Percentiles rank a stretch among this genome's conserved stretches.
These are phyloP conservation scores for Myopa testacea DNA, from an alignment of 2,888 invertebrate genomes.

Conservation along the genomic window DNA sequence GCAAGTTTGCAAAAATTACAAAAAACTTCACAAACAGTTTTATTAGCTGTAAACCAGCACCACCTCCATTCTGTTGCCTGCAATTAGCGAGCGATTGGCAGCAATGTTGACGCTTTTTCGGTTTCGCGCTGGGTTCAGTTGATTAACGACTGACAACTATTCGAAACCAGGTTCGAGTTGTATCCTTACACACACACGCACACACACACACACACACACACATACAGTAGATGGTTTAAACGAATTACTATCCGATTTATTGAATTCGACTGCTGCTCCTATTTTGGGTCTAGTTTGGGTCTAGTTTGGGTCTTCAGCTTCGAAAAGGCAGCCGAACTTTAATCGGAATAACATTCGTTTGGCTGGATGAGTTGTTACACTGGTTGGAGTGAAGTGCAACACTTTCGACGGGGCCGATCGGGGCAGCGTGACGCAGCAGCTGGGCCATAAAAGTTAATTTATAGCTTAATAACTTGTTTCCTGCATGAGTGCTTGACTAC, in stretches of 20 bases:
- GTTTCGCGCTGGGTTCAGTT: not conserved
- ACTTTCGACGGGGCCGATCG: not conserved
- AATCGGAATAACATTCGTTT: not conserved
- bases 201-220: not conserved
- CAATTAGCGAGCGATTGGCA: not conserved
- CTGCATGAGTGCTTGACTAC: slow-evolving; percentile 64
- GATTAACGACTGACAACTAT: not conserved
- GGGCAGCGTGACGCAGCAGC: not conserved
- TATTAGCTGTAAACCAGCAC: not conserved
- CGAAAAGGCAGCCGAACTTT: not conserved
- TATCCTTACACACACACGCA: not conserved
- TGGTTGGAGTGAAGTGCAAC: not conserved
- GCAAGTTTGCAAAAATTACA: too few relatives aligned
- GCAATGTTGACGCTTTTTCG: not conserved
- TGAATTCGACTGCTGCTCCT: not conserved
- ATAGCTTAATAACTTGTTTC: slow-evolving; percentile 63
- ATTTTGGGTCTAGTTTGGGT: not conserved
- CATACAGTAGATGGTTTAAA: not conserved
- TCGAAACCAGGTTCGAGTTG: too few relatives aligned
- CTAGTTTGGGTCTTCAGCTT: not conserved
- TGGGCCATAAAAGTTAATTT: slow-evolving; percentile 57
- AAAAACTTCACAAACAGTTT: not conserved
- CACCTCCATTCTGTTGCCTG: not conserved
- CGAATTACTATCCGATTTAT: not conserved
- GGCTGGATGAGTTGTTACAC: not conserved